Conservation (phyloP, 2,888 invertebrate species). For the Pandemis heparana region DNA sequence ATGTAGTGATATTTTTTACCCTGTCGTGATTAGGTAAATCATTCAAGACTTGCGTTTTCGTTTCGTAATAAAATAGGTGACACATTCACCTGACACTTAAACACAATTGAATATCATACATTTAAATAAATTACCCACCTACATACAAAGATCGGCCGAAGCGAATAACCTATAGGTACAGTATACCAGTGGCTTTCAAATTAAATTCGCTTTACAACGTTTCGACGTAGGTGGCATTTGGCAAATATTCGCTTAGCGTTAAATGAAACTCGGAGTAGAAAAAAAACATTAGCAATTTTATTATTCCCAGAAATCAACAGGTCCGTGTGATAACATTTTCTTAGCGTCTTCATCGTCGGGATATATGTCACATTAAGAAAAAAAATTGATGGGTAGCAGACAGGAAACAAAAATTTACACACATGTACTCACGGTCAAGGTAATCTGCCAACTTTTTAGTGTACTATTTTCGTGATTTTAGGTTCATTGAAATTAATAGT, state of each 20-base stretch:
- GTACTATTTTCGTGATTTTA: no score
- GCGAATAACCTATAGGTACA: not conserved
- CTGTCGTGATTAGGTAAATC: no score
- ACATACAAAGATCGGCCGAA: no score
- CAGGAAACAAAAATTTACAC: not conserved
- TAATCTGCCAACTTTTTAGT: no score
- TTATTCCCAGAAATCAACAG: not conserved
- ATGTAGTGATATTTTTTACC: no score
- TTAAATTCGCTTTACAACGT: not conserved
- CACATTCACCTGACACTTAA: no score
- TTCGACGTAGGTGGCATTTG: not conserved
- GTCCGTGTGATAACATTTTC: not conserved
- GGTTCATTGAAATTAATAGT: no score
- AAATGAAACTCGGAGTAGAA: not conserved
- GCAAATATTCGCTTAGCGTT: not conserved
- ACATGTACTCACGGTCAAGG: no score
- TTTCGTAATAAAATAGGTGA: no score
- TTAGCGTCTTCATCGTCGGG: not conserved
- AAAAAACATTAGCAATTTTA: not conserved
- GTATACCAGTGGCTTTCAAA: not conserved
- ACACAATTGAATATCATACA: no score
- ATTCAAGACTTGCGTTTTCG: no score
- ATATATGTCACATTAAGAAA: not conserved
- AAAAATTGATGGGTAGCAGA: not conserved
- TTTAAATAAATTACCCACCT: no score